Percentiles rank a stretch among this genome's conserved stretches.
These are phyloP conservation scores for Phaonia tiefii DNA, from an alignment of 2,888 invertebrate species.

Conservation along the genomic window DNA sequence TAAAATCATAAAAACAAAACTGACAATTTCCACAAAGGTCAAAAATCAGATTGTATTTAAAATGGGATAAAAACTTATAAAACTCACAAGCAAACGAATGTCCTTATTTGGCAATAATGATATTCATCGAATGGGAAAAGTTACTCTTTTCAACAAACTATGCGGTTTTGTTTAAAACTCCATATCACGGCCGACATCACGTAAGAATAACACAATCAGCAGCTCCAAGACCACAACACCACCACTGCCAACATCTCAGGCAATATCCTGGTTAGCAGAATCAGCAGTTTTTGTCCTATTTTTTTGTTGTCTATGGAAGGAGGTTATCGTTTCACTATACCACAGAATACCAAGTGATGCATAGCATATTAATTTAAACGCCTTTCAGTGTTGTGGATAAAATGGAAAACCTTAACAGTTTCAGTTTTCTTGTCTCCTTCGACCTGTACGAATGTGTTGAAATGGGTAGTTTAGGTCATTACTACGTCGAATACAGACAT, in stretches of 20 bases:
- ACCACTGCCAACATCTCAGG: neutral
- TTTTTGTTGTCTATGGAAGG: conserved; percentile 19
- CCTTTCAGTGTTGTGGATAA: conserved; percentile 26
- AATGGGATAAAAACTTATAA: conserved; percentile 4
- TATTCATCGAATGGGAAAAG: conserved; percentile 8
- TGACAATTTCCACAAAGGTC: too few relatives aligned
- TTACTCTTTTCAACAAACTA: conserved; percentile 44
- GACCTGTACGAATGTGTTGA: neutral
- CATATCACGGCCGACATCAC: conserved; percentile 28
- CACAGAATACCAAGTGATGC: conserved; percentile 55
- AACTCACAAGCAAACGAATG: neutral
- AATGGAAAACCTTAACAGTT: conserved; percentile 4
- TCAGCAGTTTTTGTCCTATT: neutral
- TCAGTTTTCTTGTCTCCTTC: conserved; percentile 11
- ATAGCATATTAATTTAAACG: conserved; percentile 64
- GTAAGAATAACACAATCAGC: neutral
- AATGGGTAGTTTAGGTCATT: conserved; percentile 34
- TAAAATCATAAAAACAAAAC: too few relatives aligned
- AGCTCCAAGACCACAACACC: neutral
- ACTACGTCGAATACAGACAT: too few relatives aligned
- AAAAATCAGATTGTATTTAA: too few relatives aligned
- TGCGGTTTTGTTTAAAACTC: conserved; percentile 61
- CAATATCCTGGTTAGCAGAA: neutral
- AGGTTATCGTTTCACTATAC: conserved; percentile 55
- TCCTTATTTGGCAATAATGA: conserved; percentile 23